Evolutionary conservation across 2,888 invertebrate species (phyloP), one percentile per base, ranked within the genome.

Genomic region (Leptogaster cylindrica): DNA sequence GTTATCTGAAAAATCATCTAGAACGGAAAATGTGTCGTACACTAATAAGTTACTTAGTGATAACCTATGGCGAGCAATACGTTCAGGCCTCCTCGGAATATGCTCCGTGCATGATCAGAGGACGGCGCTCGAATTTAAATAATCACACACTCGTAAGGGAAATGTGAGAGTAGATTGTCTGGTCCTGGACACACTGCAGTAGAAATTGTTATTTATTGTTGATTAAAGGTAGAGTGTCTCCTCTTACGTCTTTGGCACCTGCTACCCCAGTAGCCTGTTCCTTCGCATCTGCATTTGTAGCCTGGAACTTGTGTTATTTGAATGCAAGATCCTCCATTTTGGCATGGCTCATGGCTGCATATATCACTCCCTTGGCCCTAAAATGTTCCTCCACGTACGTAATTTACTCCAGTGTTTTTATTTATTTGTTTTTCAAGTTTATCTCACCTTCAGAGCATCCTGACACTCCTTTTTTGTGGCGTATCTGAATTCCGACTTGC

Each of bases 251-350:
- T 39, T 66, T 73, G 72, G 28, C 73, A 73, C 69, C 72, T 18
- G 27, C 55, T 70, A 12, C 73, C 73, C 70, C 71, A 86, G 74
- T 79, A 88, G 68, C 87, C 87, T 44, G 87, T 87, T 64, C 87
- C 86, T 74, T 86, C 86, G 73, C 88, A 88, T 68, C 84, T 76
- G 72, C 87, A 88, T 75, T 84, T 85, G 77, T 81, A 88, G 41
- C 86, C 85, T 5, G 86, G 86, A 20, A 82, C 80, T 68, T 84
- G 83, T 1, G 85, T 83, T 27, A 85, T 84, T 78, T 88, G 87
- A 63, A 84, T 83, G 75, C 89, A 89, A 2, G 84, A 82, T 8
- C 85, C 84, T 27, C 84, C 84, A 73, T 87, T 84, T 68, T 84
- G 73, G 74, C 89, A 89, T 2, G 88, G 89, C 70, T 81, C 82